Percentiles rank a stretch among this genome's conserved stretches.
Conservation (phyloP, 1,140 invertebrate species). For the Drosophila bipectinata region DNA sequence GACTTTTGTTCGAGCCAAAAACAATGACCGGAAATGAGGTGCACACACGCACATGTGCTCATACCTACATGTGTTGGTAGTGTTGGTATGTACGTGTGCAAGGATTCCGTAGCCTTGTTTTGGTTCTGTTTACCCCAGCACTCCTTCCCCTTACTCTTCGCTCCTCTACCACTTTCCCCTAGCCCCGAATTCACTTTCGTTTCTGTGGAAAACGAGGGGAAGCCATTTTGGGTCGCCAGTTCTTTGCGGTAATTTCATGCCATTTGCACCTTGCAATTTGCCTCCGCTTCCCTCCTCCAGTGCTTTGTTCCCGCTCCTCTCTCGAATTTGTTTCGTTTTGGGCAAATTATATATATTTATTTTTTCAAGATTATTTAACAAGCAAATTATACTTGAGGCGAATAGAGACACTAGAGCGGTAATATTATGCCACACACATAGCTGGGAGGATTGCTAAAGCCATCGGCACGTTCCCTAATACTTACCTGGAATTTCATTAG, state of each 20-base stretch:
- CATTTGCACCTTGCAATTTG: conserved; percentile 75
- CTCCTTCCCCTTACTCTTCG: not conserved
- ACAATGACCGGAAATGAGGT: conserved; percentile 79
- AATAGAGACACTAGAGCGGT: not conserved
- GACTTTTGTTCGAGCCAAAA: conserved; percentile 50
- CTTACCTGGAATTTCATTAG: conserved; percentile 38
- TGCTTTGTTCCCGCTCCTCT: conserved; percentile 24
- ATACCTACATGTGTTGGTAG: conserved; percentile 3
- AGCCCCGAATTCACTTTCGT: conserved; percentile 52
- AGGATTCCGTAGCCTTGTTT: conserved; percentile 44
- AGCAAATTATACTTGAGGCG: not conserved
- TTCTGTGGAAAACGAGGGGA: conserved; percentile 26
- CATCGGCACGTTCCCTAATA: conserved; percentile 16
- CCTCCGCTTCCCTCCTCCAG: conserved; percentile 5
- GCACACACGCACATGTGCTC: conserved; percentile 53
- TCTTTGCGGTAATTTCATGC: conserved; percentile 70
- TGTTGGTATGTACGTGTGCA: conserved; percentile 15
- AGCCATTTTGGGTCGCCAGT: conserved; percentile 61
- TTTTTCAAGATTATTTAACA: conserved; percentile 44
- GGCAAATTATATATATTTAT: conserved; percentile 39
- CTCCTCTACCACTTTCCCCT: not conserved
- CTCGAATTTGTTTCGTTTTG: conserved; percentile 10
- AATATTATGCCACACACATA: conserved; percentile 1
- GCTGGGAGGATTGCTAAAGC: conserved; percentile 3
- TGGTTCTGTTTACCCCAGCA: conserved; percentile 25